A percentile compares a stretch with the other conserved stretches of the same genome.
Evolutionary conservation across 2,888 invertebrate species (phyloP).

Genomic region (Rhagonycha fulva): DNA sequence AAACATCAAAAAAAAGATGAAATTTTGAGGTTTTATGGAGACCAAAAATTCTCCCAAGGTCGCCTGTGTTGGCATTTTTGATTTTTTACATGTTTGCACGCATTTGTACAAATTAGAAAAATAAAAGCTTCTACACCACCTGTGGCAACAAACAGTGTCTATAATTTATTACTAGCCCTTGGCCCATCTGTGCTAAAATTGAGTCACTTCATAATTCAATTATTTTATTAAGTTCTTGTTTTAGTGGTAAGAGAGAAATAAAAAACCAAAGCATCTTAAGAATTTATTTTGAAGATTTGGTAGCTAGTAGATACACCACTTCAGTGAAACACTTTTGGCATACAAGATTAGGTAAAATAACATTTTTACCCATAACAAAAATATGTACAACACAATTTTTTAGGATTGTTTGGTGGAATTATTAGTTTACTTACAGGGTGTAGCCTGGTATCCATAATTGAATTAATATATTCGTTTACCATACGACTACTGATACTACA

Average conservation of each 20-base stretch:
- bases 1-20: too few species aligned
- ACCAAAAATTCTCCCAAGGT: too few species aligned
- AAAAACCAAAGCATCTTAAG: slow-evolving; percentile 64
- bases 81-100: too few species aligned
- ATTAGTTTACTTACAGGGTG: slow-evolving; percentile 72
- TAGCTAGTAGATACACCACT: slow-evolving; percentile 67
- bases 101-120: too few species aligned
- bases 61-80: too few species aligned
- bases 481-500: slow-evolving; percentile 49
- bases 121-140: too few species aligned
- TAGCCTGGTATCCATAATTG: slow-evolving; percentile 70
- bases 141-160: too few species aligned
- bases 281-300: slow-evolving; percentile 69
- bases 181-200: background rate
- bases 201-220: background rate
- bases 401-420: slow-evolving; percentile 74
- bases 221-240: slow-evolving; percentile 16
- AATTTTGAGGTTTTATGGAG: too few species aligned
- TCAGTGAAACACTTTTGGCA: slow-evolving; percentile 73
- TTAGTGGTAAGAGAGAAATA: slow-evolving; percentile 49
- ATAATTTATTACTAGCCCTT: too few species aligned
- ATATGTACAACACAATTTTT: slow-evolving; percentile 42
- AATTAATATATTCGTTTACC: slow-evolving; percentile 66
- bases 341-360: slow-evolving; percentile 64
- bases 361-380: background rate